Percentiles rank a stretch among this genome's conserved stretches.
Evolutionary conservation across 2,888 invertebrate species (phyloP).

Genomic region (Pterobdella sp.): DNA sequence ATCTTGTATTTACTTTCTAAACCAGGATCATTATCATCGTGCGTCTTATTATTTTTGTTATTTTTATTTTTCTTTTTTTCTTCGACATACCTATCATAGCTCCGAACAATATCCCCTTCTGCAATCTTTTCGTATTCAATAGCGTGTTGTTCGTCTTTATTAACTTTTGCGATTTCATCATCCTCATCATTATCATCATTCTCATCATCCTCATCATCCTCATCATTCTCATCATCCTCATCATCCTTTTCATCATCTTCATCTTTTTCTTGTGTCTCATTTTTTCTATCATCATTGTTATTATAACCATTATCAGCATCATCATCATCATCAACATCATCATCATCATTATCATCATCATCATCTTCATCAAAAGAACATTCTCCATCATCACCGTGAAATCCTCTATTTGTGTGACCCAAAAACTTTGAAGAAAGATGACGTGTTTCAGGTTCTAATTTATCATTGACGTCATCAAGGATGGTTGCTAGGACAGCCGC

Average conservation of each 20-base stretch:
- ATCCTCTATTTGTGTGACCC: conserved; percentile 9
- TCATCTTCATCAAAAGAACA: conserved; percentile 20
- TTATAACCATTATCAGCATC: neutral
- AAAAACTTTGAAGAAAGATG: too few relatives aligned
- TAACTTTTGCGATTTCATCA: neutral
- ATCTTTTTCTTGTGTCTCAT: conserved; percentile 22
- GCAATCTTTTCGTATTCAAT: neutral
- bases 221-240: conserved; percentile 29
- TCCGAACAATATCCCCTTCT: neutral
- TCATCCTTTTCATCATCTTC: conserved; percentile 27
- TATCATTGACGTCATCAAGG: too few relatives aligned
- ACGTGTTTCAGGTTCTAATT: too few relatives aligned
- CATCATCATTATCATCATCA: conserved; percentile 28
- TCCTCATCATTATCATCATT: conserved; percentile 21
- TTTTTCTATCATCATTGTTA: conserved; percentile 5
- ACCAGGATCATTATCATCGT: too few relatives aligned
- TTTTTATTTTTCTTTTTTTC: neutral
- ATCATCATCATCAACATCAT: conserved; percentile 6
- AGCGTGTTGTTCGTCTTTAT: neutral
- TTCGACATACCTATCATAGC: neutral
- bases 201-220: conserved; percentile 24
- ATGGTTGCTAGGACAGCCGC: neutral
- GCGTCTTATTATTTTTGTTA: too few relatives aligned
- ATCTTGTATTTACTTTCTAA: too few relatives aligned
- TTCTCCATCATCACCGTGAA: conserved; percentile 22